Evolutionary conservation across 2,888 invertebrate genomes (phyloP).

Genomic region (Podotricha telesiphe): DNA sequence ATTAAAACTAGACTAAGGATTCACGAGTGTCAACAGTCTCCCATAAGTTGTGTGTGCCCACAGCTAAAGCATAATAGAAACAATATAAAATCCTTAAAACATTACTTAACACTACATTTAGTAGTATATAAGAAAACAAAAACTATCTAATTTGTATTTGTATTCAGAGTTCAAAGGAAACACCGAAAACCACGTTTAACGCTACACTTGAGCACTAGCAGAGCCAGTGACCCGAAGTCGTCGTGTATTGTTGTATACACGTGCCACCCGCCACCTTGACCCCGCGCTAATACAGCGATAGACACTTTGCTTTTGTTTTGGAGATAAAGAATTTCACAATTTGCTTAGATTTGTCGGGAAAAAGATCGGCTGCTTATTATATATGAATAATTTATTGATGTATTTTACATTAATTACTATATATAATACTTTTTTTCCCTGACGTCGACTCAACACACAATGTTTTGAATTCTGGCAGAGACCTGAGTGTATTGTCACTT

Average conservation of each 20-base stretch:
- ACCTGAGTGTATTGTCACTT: too few relatives aligned
- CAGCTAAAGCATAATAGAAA: too few relatives aligned
- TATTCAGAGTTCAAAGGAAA: neutral
- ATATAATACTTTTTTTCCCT: too few relatives aligned
- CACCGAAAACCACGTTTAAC: neutral
- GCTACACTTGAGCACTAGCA: neutral
- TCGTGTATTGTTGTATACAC: slow-evolving; percentile 26
- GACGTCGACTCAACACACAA: too few relatives aligned
- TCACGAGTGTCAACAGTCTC: too few relatives aligned
- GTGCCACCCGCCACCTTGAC: slow-evolving; percentile 30
- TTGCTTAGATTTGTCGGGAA: slow-evolving; percentile 8
- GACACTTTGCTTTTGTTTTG: slow-evolving; percentile 15
- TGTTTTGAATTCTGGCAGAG: too few relatives aligned
- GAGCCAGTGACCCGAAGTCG: slow-evolving; percentile 15
- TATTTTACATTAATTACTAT: too few relatives aligned
- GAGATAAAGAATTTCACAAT: slow-evolving; percentile 16
- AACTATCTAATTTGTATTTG: neutral
- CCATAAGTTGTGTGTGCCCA: too few relatives aligned
- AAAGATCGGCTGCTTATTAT: neutral
- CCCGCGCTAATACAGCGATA: slow-evolving; percentile 23
- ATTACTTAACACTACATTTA: too few relatives aligned
- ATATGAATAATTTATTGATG: neutral
- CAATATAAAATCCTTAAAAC: too few relatives aligned
- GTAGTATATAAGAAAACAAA: too few relatives aligned
- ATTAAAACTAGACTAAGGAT: too few relatives aligned